Conservation (phyloP, 2,113 vertebrate species). For the Chamaetylas fuelleborni region DNA sequence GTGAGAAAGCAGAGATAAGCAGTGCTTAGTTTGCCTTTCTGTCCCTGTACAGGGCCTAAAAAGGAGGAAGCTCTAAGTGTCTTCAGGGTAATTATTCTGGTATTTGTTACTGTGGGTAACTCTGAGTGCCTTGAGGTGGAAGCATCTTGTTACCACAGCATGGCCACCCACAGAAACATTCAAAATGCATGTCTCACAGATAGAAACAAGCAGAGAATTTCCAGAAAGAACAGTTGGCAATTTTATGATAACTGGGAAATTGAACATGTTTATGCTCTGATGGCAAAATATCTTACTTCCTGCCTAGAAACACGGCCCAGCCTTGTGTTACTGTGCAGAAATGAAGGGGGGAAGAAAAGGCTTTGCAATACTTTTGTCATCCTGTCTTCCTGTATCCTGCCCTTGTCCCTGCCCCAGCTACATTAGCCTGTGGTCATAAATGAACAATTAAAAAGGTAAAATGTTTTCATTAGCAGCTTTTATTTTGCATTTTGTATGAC, state of each 20-base stretch:
- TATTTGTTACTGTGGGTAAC: neutral
- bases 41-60: neutral
- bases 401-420: neutral
- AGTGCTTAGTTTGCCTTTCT: neutral
- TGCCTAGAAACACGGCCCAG: neutral
- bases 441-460: neutral
- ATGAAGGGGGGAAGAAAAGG: neutral
- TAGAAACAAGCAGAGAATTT: neutral
- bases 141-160: neutral
- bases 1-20: neutral
- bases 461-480: neutral
- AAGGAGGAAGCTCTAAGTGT: neutral
- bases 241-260: neutral
- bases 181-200: neutral
- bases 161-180: neutral
- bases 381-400: neutral
- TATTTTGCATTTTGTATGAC: neutral
- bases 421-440: neutral
- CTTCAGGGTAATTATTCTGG: neutral
- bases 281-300: neutral
- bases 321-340: neutral
- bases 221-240: neutral
- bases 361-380: neutral
- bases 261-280: neutral
- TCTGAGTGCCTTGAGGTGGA: neutral